Evolutionary conservation across 2,888 invertebrate species (phyloP), one percentile per base, ranked within the genome.

Genomic region (Julus scanicus): DNA sequence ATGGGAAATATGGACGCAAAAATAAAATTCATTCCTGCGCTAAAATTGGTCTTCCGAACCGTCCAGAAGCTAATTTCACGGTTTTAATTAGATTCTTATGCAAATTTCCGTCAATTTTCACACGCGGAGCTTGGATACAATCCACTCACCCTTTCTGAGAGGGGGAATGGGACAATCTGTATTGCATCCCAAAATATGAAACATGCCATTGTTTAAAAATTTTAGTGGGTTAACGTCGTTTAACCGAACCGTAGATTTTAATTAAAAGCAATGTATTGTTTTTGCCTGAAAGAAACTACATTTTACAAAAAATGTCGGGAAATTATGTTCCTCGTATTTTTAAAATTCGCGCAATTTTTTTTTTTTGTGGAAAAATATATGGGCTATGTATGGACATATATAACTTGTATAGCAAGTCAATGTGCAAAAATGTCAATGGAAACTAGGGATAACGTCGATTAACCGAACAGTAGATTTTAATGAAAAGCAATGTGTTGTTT

Each of bases 51-150:
- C 9, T 29, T 71, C 20, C 20, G 29, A 29, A 29, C n/a, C 29
- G 71, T 29, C 71, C 71, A 71, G 71, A 29, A 71, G 71, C 71
- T 71, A 71, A 71, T 71, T 71, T 71, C 29, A 71, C 29, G 71
- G 29, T 11, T 71, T 71, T 71, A 71, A 71, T 71, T 71, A 71
- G 71, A 71, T 71, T 71, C 9, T 71, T 71, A 71, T 29, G 71
- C 71, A 71, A 71, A 71, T 71, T 71, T 71, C 20, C 63, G 17
- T 13, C 53, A 5, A 4, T 63, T 63, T 63, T 63, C 63, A 29
- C 29, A 29, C n/a, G 29, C 71, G 11, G 11, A 17, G 29, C 29
- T 3, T 0, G 13, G 15, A 53, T 3, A 15, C 15, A 71, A 29
- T 11, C 71, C 71, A 71, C 63, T 6, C 6, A n/a, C 20, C 63